Percentiles rank a stretch among this genome's conserved stretches.
Conservation (phyloP, 2,113 vertebrate species). For the Tonatia bakeri region DNA sequence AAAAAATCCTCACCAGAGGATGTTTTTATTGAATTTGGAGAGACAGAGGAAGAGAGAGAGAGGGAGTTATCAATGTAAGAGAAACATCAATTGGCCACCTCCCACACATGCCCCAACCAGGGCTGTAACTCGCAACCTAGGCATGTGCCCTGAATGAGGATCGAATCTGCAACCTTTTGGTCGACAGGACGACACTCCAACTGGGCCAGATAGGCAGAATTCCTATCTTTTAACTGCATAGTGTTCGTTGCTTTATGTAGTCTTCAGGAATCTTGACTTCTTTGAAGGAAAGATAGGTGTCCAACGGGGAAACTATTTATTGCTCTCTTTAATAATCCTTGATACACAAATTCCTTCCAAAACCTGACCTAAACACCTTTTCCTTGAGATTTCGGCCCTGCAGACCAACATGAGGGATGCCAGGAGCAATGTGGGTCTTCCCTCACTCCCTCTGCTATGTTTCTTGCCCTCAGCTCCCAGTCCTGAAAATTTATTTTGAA, state of each 20-base stretch:
- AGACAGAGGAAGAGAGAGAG: no score
- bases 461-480: background rate
- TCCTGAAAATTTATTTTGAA: background rate
- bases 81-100: no score
- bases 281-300: background rate
- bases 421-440: background rate
- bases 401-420: background rate
- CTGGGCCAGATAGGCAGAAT: background rate
- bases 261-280: conserved; percentile 24
- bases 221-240: background rate
- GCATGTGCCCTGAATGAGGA: no score
- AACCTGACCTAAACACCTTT: background rate
- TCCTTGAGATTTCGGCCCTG: background rate
- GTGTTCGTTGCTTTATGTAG: background rate
- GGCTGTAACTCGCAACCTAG: no score
- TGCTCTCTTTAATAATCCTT: background rate
- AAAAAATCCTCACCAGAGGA: no score
- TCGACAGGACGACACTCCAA: no score
- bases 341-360: background rate
- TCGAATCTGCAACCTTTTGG: no score
- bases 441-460: background rate
- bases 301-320: background rate
- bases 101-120: no score
- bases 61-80: no score
- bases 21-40: no score